phyloP scores from a whole-genome alignment of 2,113 vertebrate genomes.

The Orcinus orca region DNA sequence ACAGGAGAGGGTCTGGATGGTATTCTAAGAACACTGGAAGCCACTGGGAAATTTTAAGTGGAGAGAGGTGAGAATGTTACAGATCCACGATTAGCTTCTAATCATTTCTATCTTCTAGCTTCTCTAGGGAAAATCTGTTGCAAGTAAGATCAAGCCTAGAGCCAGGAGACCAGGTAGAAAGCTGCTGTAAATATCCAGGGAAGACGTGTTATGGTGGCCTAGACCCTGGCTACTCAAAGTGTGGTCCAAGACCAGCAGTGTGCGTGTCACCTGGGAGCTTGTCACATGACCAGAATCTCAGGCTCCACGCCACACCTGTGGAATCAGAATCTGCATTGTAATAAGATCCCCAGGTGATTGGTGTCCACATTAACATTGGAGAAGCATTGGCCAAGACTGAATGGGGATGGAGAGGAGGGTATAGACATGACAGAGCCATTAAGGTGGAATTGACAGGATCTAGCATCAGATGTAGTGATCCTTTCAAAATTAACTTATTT shows the following conservation, averaged over 20 bases:
- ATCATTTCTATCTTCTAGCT: background rate
- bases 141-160: background rate
- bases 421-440: background rate
- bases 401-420: background rate
- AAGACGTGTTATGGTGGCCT: background rate
- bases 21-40: background rate
- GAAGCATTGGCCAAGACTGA: background rate
- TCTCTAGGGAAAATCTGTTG: background rate
- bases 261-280: background rate
- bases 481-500: constrained; percentile 20
- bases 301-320: background rate
- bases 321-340: background rate
- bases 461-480: background rate
- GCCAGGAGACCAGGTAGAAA: background rate
- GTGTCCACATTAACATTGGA: background rate
- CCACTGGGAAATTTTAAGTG: background rate
- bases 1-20: background rate
- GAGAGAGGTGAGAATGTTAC: background rate
- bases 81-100: background rate
- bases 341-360: background rate
- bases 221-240: background rate
- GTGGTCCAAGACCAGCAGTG: background rate
- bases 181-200: background rate
- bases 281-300: background rate
- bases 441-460: background rate